These are phyloP conservation scores for Xestia ashworthii DNA, from an alignment of 2,888 invertebrate species.

Conservation along the genomic window DNA sequence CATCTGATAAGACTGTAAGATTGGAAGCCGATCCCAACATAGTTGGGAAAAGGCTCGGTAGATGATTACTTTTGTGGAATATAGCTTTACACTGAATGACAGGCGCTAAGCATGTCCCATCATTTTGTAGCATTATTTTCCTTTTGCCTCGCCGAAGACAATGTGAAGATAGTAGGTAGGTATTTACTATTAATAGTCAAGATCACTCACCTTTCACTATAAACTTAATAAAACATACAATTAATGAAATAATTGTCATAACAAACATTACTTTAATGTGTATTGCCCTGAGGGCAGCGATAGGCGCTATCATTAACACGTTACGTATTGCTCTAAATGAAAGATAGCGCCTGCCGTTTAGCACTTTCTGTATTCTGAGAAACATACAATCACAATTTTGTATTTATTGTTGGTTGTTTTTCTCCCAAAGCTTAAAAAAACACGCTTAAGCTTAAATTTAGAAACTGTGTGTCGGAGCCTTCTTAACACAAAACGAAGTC, in stretches of 20 bases:
- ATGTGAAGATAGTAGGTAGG: slow-evolving; percentile 14
- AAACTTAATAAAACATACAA: background rate
- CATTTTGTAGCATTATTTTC: background rate
- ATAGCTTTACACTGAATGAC: background rate
- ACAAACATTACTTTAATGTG: slow-evolving; percentile 23
- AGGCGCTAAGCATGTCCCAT: background rate
- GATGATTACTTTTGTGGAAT: background rate
- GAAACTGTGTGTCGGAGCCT: too few relatives aligned
- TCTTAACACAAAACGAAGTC: too few relatives aligned
- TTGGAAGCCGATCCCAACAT: too few relatives aligned
- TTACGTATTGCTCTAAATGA: background rate
- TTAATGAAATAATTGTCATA: slow-evolving; percentile 8
- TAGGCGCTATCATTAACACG: slow-evolving; percentile 40
- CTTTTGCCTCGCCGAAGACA: background rate
- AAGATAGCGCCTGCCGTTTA: background rate
- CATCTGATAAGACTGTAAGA: too few relatives aligned
- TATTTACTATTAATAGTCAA: slow-evolving; percentile 23
- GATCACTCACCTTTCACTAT: slow-evolving; percentile 4
- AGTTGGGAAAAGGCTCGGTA: too few relatives aligned
- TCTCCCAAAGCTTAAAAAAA: background rate
- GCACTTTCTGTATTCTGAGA: background rate
- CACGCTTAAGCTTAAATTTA: too few relatives aligned
- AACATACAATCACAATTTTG: background rate
- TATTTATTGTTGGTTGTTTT: background rate
- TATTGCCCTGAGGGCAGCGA: slow-evolving; percentile 24